Evolutionary conservation across 2,113 vertebrate genomes (phyloP), one percentile per base, ranked within the genome.

Genomic region (Rhombomys opimus): DNA sequence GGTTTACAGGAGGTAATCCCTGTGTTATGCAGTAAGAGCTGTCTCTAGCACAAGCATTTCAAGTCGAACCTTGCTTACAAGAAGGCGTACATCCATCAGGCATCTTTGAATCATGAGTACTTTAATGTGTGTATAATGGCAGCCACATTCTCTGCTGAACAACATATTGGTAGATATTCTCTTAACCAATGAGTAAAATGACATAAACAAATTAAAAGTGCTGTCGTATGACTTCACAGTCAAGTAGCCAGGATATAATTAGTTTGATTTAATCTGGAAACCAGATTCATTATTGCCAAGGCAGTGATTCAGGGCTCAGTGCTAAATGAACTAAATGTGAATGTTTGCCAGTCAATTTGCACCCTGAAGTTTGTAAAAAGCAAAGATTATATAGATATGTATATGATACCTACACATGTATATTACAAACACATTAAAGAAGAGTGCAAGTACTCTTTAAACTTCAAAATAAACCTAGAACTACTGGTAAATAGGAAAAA

Each of bases 201-300:
- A 25, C 81, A 32, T 89, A 96, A 97, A 77, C 54, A 96, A 76
- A 95, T 93, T 97, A 68, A 93, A 96, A 95, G 46, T 75, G 10
- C 9, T 85, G 57, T 93, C 68, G 86, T 41, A 54, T 96, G 89
- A 77, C 32, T 97, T 95, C 86, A 5, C 8, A 94, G 91, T 95
- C 82, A 88, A 78, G 13, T 97, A 75, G 90, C 68, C n/a, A 91
- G 72, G 94, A 1, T 25, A 46, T 78, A 73, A 96, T 87, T 97
- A 92, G 80, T 91, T 96, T 95, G 86, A 87, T 23, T 92, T 87
- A 93, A 38, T 96, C 90, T 97, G 41, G 23, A 97, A 98, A 81
- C 61, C 57, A 93, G 95, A 70, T 65, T 95, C 85, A 90, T 84
- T 95, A 98, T 38, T 89, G 23, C 2, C 82, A 95, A 87, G 52